Evolutionary conservation across 2,113 vertebrate species (phyloP), one percentile per base, ranked within the genome.

Genomic region (Epinephelus fuscoguttatus): DNA sequence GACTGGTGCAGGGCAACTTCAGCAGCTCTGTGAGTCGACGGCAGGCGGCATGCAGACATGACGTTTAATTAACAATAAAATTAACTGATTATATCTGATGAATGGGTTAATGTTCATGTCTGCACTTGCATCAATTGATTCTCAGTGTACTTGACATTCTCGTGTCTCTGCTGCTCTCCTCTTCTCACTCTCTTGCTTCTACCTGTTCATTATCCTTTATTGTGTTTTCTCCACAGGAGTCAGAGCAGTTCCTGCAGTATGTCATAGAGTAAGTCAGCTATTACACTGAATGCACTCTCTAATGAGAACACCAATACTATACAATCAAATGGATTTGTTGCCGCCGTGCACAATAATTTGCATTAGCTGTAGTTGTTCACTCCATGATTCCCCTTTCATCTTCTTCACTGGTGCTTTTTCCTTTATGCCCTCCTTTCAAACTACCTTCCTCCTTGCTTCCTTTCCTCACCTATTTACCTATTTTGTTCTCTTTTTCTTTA

Each of bases 1-100:
- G 98, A 0, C 94, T 99, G 0, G 97, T 98, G n/a, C 98, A 99
- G 82, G 98, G 98, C 33, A 99, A 99, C 94, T 94, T 98, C 86
- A 97, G 96, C 11, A 96, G 96, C 89, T 82, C 91, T 45, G 98
- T 99, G 87, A 97, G 97, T 86, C 55, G 27, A 61, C 73, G 27
- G 42, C 27, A 19, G 12, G 15, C 49, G 4, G 2, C 5, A 45
- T 70, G 42, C 57, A 76, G 19, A 90, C 74, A 88, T 79, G 33
- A 4, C 21, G 53, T 60, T 80, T 75, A 77, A 81, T 83, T 74
- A 60, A 63, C 66, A 61, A 63, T 74, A 33, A 47, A 60, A 81
- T 74, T n/a, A 40, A 57, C 60, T 70, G 45, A 80, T 84, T 11
- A 45, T 70, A 60, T 59, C 13, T 47, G 59, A 73, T 40, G 50